Conservation (phyloP, 2,797 vertebrate genomes). For the Hylomyscus alleni region DNA sequence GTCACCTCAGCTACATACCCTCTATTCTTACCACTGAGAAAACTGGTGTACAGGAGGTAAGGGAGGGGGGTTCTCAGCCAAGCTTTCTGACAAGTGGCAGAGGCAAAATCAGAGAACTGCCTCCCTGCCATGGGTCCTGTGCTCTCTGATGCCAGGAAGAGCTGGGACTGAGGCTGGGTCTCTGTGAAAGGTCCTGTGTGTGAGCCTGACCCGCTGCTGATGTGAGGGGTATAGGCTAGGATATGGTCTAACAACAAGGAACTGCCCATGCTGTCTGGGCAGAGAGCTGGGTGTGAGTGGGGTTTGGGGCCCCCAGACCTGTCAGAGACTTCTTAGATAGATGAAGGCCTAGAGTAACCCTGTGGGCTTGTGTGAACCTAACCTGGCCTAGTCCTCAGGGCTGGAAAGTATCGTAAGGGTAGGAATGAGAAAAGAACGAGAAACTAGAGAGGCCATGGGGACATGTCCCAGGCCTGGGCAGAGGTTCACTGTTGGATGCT, state of each 20-base stretch:
- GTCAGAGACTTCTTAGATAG: not conserved
- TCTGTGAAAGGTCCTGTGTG: not conserved
- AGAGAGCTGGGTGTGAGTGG: accelerated
- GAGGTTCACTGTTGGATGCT: not conserved
- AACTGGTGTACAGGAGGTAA: not conserved
- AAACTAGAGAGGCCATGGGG: not conserved
- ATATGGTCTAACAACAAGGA: not conserved
- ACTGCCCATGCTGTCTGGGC: not conserved
- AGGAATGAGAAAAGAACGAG: not conserved
- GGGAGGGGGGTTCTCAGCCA: not conserved
- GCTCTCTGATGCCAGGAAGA: not conserved
- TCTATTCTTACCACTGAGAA: not conserved
- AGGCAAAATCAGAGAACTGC: not conserved
- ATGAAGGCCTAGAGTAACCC: not conserved
- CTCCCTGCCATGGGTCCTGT: not conserved
- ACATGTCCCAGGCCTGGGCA: not conserved
- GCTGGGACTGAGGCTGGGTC: not conserved
- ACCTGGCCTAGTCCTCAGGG: not conserved
- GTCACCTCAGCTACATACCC: accelerated
- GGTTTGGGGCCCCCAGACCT: not conserved
- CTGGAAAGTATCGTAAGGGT: slow-evolving; percentile 19
- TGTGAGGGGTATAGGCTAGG: not conserved
- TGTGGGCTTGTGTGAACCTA: not conserved
- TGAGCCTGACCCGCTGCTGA: not conserved
- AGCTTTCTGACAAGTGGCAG: not conserved